phyloP scores from a whole-genome alignment of 2,113 vertebrate species.

The Pluvialis apricaria region DNA sequence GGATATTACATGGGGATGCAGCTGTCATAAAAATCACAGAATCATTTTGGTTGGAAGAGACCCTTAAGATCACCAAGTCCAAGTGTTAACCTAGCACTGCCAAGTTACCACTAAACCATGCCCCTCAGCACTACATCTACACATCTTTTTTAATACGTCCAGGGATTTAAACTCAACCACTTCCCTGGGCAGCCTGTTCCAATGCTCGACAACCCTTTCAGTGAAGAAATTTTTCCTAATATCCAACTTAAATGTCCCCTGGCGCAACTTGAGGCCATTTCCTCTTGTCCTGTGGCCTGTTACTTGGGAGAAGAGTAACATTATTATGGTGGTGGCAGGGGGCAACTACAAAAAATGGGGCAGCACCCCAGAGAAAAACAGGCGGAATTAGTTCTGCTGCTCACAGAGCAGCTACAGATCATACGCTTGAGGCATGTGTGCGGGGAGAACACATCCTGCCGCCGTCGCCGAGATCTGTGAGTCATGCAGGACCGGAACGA shows the following conservation, averaged over 20 bases:
- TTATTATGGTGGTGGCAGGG: background rate
- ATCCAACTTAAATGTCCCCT: background rate
- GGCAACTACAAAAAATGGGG: background rate
- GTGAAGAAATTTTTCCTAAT: background rate
- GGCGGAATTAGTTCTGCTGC: background rate
- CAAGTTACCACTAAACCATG: background rate
- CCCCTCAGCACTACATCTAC: background rate
- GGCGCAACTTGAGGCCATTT: background rate
- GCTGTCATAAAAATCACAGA: no score
- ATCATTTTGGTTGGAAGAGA: background rate
- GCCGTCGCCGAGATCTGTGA: no score
- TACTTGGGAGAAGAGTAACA: background rate
- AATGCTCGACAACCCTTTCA: background rate
- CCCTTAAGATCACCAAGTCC: background rate
- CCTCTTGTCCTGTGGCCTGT: background rate
- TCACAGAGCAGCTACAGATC: background rate
- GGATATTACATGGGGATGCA: background rate
- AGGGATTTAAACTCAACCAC: background rate
- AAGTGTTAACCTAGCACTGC: background rate
- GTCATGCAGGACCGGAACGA: no score
- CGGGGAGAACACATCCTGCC: background rate
- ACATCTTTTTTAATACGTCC: background rate
- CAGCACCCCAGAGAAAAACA: background rate
- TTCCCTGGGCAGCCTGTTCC: background rate
- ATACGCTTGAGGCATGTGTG: rapidly evolving